phyloP scores from a whole-genome alignment of 2,888 invertebrate species.

The Leuctra nigra region DNA sequence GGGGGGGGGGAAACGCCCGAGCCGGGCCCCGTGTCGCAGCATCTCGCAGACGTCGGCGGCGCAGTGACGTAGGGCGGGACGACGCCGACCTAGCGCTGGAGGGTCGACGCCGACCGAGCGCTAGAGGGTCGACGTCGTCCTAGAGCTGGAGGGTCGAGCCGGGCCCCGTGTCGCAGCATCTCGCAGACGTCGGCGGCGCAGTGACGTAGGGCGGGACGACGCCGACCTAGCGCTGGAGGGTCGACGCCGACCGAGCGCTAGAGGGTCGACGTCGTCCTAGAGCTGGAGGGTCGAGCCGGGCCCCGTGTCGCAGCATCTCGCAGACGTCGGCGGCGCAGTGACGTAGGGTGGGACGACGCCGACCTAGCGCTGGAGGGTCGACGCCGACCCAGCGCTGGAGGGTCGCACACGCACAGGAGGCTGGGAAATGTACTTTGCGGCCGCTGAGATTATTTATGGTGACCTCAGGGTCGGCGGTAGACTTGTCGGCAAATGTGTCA shows the following conservation, averaged over 20 bases:
- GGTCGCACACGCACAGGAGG: too few species aligned
- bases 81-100: constrained; percentile 19
- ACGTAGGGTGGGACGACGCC: constrained; percentile 23
- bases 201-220: constrained; percentile 22
- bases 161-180: not conserved
- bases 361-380: constrained; percentile 11
- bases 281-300: not conserved
- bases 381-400: too few species aligned
- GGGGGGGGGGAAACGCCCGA: not conserved
- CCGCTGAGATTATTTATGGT: too few species aligned
- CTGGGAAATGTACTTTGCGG: not conserved
- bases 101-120: not conserved
- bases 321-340: not conserved
- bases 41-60: not conserved
- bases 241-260: too few species aligned
- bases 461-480: too few species aligned
- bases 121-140: too few species aligned
- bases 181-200: not conserved
- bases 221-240: constrained; percentile 17
- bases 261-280: too few species aligned
- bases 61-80: constrained; percentile 20
- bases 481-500: too few species aligned
- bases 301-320: not conserved
- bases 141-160: not conserved
- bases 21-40: not conserved